Percentiles rank a stretch among this genome's conserved stretches.
Evolutionary conservation across 2,113 vertebrate genomes (phyloP).

Genomic region (Copsychus sechellarum): DNA sequence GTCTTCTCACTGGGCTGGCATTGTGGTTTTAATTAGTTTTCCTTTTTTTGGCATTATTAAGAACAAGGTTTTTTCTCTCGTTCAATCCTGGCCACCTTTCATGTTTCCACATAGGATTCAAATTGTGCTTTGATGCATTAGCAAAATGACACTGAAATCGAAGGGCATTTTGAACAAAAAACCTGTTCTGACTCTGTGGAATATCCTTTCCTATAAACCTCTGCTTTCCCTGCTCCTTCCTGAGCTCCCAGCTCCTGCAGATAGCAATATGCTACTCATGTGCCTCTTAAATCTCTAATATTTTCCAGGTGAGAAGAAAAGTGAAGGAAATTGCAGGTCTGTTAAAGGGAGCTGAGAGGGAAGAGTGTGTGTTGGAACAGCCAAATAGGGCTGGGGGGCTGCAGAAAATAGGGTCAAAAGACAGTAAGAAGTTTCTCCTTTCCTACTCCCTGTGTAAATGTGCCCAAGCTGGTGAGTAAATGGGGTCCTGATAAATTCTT

Average conservation of each 20-base stretch:
- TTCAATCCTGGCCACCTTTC: not conserved
- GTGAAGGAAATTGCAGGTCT: conserved; percentile 16
- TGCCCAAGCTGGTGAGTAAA: not conserved
- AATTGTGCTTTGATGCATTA: not conserved
- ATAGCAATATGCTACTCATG: not conserved
- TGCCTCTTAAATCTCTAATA: not conserved
- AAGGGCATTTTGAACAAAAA: not conserved
- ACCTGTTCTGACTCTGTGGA: not conserved
- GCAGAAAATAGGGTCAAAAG: conserved; percentile 8
- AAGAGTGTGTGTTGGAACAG: not conserved
- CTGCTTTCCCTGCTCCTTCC: not conserved
- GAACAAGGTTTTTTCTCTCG: not conserved
- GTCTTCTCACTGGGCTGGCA: not conserved
- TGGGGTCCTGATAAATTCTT: not conserved
- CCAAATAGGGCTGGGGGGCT: not conserved
- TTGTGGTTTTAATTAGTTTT: not conserved
- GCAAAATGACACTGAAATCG: not conserved
- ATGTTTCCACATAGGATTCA: not conserved
- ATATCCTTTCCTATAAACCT: not conserved
- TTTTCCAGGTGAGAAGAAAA: conserved; percentile 25
- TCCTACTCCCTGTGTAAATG: not conserved
- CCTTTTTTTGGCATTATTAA: not conserved
- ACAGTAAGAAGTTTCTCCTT: not conserved
- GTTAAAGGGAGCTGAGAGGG: not conserved
- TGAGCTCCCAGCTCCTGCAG: not conserved